phyloP scores from a whole-genome alignment of 1,140 invertebrate species.

The Steinernema feltiae region DNA sequence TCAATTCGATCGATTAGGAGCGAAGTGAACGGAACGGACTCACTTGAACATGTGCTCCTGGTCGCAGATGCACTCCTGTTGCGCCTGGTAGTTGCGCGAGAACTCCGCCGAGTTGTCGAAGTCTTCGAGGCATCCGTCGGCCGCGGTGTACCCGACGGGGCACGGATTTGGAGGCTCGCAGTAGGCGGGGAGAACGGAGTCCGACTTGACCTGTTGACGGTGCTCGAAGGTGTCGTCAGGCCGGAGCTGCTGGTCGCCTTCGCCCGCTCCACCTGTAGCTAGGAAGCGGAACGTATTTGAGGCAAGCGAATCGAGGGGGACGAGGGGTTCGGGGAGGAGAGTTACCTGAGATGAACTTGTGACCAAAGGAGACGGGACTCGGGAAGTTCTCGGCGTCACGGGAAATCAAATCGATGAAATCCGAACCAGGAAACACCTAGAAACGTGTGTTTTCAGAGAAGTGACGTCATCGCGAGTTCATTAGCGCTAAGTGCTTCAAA shows the following conservation, averaged over 20 bases:
- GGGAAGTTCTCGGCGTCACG: constrained; percentile 49
- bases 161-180: constrained; percentile 98
- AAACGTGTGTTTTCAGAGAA: not conserved
- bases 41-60: constrained; percentile 97
- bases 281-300: not conserved
- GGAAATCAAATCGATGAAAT: constrained; percentile 55
- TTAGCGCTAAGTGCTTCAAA: too few species aligned
- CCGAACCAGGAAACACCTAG: constrained; percentile 5
- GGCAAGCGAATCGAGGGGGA: not conserved
- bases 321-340: not conserved
- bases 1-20: constrained; percentile 29
- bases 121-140: constrained; percentile 79
- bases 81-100: constrained; percentile 83
- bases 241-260: constrained; percentile 68
- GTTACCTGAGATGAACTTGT: constrained; percentile 55
- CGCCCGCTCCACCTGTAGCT: constrained; percentile 67
- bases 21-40: constrained; percentile 58
- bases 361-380: constrained; percentile 47
- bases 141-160: constrained; percentile 64
- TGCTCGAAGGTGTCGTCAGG: constrained; percentile 66
- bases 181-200: constrained; percentile 86
- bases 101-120: constrained; percentile 93
- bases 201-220: constrained; percentile 73
- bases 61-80: constrained; percentile 94
- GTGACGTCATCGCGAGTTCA: too few species aligned